phyloP scores from a whole-genome alignment of 2,888 invertebrate genomes.

The Drosophila pseudotalamancana region DNA sequence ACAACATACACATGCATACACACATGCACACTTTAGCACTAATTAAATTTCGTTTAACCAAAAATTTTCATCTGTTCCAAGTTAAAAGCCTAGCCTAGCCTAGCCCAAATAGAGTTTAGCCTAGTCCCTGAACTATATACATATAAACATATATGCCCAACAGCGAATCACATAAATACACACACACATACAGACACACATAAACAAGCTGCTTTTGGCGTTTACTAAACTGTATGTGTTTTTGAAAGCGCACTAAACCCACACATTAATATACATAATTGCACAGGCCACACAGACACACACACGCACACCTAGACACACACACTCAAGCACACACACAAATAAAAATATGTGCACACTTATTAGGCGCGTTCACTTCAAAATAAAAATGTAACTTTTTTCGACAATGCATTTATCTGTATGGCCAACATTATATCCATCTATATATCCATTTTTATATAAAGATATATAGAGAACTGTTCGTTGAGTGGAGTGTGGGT shows the following conservation, averaged over 20 bases:
- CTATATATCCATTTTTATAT: neutral
- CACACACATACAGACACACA: neutral
- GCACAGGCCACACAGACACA: constrained; percentile 2
- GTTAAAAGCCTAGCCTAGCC: constrained; percentile 19
- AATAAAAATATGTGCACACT: neutral
- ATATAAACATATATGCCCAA: neutral
- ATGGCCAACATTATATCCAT: neutral
- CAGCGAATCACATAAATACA: constrained; percentile 4
- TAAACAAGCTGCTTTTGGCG: constrained; percentile 1
- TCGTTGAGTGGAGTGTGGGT: neutral
- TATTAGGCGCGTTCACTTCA: constrained; percentile 29
- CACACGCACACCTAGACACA: neutral
- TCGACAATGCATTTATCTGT: constrained; percentile 25
- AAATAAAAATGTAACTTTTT: constrained; percentile 46
- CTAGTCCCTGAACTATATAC: neutral
- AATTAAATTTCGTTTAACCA: constrained; percentile 72
- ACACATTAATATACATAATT: constrained; percentile 36
- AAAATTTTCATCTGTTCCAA: constrained; percentile 51
- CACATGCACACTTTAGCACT: constrained; percentile 48
- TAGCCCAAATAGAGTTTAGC: constrained; percentile 16
- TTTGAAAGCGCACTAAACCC: constrained; percentile 35
- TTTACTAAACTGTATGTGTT: constrained; percentile 35
- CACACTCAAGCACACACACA: neutral
- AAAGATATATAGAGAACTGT: constrained; percentile 8
- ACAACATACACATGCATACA: constrained; percentile 6